Base-by-base conservation (phyloP, 2,797 vertebrate genomes). In the Hyperoplus immaculatus region DNA sequence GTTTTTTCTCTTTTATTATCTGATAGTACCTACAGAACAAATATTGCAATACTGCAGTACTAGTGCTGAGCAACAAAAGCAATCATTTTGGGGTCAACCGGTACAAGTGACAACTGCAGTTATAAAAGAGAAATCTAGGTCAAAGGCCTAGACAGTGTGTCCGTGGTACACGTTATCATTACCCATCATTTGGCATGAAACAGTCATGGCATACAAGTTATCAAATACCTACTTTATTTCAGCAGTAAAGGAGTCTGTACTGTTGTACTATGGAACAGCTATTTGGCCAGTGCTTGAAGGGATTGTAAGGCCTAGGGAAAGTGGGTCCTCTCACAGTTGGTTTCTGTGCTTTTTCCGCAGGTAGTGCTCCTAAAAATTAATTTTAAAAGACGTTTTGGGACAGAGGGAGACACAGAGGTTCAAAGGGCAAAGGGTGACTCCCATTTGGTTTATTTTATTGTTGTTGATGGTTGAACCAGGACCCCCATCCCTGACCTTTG, bases 401-500 rank as follows among this genome's bases (percentile, higher is more conserved):
- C 45, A 64, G 1, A 29, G 12, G 29, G 36, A 67, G 41, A 66
- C 18, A 64, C 5, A 4, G 4, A 15, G 29, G 77, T 67, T 84
- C 43, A 66, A 77, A 57, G 85, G 50, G 3, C 65, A 80, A 64
- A 80, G 39, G 47, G 1, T 15, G 6, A 69, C 36, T 56, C 67
- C 16, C 46, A 66, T 76, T 81, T 63, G 12, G 4, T 47, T 63
- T 43, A 11, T n/a, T 64, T 63, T 72, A 86, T 46, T 60, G 55
- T 51, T 60, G 47, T 1, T 0, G 43, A 29, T 29, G 29, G 29
- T 29, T 72, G 75, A 75, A 80, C 42, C 12, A 2, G 84, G 81
- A 82, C 59, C 3, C 41, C 3, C 58, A 43, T 72, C 53, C 42
- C 50, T 86, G 78, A 87, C 86, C 82, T 89, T 88, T 86, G 82